A percentile compares a stretch with the other conserved stretches of the same genome.
These are phyloP conservation scores for Psilopsiagon aymara DNA, from an alignment of 2,113 vertebrate genomes.

Conservation along the genomic window DNA sequence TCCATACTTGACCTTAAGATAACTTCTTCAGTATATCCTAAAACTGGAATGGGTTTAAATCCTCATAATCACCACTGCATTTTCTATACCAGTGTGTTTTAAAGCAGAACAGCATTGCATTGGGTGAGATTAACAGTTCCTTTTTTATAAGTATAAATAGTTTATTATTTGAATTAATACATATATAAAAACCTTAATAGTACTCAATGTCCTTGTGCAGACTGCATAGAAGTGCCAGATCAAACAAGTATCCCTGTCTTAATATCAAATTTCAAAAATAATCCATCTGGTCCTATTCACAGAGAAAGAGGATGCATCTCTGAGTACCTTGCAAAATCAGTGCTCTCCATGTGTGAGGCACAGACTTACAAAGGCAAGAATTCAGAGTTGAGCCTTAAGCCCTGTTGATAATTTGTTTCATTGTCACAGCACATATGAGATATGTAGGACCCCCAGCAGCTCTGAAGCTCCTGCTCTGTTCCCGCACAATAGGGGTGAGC, in stretches of 20 bases:
- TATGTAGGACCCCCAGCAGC: constrained; percentile 64
- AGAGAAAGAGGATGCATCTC: neutral
- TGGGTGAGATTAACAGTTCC: neutral
- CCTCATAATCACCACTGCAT: neutral
- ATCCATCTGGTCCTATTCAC: neutral
- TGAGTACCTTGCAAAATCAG: neutral
- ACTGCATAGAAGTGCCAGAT: neutral
- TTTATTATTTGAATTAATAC: neutral
- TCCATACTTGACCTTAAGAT: neutral
- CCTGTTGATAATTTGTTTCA: constrained; percentile 76
- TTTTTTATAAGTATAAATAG: neutral
- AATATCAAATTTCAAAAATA: neutral
- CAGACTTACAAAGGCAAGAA: constrained; percentile 69
- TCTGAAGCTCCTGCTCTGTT: constrained; percentile 29
- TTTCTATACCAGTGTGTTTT: neutral
- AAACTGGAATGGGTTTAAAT: neutral
- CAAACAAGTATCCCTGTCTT: neutral
- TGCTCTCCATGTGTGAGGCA: constrained; percentile 37
- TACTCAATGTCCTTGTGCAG: neutral
- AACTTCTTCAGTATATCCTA: neutral
- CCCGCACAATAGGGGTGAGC: constrained; percentile 46
- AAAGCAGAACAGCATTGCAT: neutral
- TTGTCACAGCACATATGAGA: constrained; percentile 63
- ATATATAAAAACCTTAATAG: neutral
- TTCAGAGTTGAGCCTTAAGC: constrained; percentile 56